Base-by-base conservation (phyloP, 1,140 invertebrate genomes). In the Doryteuthis pealeii region DNA sequence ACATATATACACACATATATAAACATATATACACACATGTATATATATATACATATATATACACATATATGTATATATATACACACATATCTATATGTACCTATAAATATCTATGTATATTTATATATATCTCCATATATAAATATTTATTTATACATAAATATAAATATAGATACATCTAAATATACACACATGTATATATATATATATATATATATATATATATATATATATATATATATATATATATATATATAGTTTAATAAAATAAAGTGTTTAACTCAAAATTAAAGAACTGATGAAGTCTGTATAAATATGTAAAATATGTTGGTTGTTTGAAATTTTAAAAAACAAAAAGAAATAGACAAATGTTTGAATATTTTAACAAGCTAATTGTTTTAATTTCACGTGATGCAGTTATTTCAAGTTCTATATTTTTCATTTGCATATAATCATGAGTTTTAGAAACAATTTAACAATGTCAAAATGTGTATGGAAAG, bases 191-290 rank as follows among this genome's bases (percentile, higher is more conserved):
- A 18, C 22, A 49, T 49, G 22, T 49, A 49, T 10, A 49, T 49
- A 49, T 49, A 49, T 49, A 49, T 49, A 49, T 49, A 49, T 49
- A 49, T 49, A 49, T 49, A 49, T 49, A 49, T 49, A 49, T 49
- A 49, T 49, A 10, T 49, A 49, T 49, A 49, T 10, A 49, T 49
- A 18, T 18, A 49, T 10, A 49, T 18, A 49, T 18, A 49, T 18
- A 49, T 18, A 49, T 18, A 49, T 18, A 49, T 18, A 49, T 18
- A 49, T 18, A 49, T 18, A 49, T 18, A 49, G 8, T 10, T 18
- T 10, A 8, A 49, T 18, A 49, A 8, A 49, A 8, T 10, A 8
- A 49, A 8, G 18, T 18, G 18, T 18, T 10, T 18, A 49, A 8
- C 8, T 18, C 8, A 8, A 10, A 49, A 22, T 10, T 49, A 49